A percentile compares a stretch with the other conserved stretches of the same genome.
phyloP scores from a whole-genome alignment of 2,797 vertebrate genomes.

The Phoxinus dragarum region DNA sequence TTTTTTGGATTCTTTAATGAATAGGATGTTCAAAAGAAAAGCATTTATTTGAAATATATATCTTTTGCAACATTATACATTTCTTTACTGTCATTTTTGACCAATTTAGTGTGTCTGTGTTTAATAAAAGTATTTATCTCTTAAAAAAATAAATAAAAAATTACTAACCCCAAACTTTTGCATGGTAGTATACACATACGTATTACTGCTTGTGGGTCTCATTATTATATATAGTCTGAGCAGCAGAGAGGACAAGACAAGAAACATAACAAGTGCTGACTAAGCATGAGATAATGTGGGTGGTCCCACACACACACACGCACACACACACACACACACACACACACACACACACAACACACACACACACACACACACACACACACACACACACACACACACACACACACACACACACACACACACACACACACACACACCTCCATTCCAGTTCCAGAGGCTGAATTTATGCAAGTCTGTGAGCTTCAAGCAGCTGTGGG shows the following conservation, averaged over 20 bases:
- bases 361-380: not conserved
- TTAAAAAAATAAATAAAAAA: no score
- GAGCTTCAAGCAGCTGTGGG: not conserved
- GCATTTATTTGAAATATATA: no score
- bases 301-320: not conserved
- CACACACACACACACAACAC: no score
- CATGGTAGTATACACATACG: not conserved
- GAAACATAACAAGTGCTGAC: conserved; percentile 10
- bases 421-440: not conserved
- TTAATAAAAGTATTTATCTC: not conserved
- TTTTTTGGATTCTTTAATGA: no score
- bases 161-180: not conserved
- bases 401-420: not conserved
- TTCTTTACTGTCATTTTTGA: not conserved
- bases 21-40: no score
- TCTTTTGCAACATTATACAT: no score
- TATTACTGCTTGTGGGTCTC: not conserved
- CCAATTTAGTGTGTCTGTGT: no score
- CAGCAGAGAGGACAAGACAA: not conserved
- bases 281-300: conserved; percentile 20
- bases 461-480: conserved; percentile 19
- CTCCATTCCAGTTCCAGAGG: not conserved
- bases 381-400: not conserved
- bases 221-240: not conserved
- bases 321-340: no score